Evolutionary conservation across 2,113 vertebrate species (phyloP).

Genomic region (Phyllostomus hastatus): DNA sequence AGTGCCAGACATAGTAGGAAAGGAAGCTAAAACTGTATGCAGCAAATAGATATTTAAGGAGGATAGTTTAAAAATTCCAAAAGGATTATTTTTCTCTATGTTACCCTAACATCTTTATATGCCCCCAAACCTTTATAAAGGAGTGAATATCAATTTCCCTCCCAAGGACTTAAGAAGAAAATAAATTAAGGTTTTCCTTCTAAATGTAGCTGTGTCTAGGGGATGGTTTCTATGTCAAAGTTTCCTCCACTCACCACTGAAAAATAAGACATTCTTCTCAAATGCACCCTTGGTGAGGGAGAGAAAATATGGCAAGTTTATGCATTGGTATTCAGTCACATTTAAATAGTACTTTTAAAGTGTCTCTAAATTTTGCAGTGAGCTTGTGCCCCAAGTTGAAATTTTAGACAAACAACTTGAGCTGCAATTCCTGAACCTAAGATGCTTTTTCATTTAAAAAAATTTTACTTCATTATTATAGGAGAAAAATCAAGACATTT

Average conservation of each 20-base stretch:
- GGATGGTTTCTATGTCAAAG: not conserved
- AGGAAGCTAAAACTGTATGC: conserved; percentile 24
- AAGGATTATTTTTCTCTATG: not conserved
- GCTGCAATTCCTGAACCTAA: not conserved
- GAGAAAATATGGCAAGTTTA: not conserved
- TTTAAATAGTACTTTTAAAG: not conserved
- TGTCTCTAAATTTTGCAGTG: not conserved
- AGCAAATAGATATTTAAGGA: conserved; percentile 46
- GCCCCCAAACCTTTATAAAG: not conserved
- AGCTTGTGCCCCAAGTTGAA: not conserved
- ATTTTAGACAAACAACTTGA: not conserved
- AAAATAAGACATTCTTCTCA: not conserved
- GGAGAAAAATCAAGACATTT: not conserved
- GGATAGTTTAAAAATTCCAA: conserved; percentile 28
- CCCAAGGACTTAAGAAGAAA: not conserved
- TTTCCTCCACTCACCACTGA: not conserved
- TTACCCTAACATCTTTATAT: not conserved
- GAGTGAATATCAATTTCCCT: not conserved
- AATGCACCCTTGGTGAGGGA: not conserved
- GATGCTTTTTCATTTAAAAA: not conserved
- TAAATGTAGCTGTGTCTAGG: not conserved
- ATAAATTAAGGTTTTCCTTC: not conserved
- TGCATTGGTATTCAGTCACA: not conserved
- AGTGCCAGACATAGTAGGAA: conserved; percentile 55
- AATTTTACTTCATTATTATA: not conserved